A percentile compares a stretch with the other conserved stretches of the same genome.
phyloP scores from a whole-genome alignment of 2,888 invertebrate genomes.

The Tolmerus cingulatus region DNA sequence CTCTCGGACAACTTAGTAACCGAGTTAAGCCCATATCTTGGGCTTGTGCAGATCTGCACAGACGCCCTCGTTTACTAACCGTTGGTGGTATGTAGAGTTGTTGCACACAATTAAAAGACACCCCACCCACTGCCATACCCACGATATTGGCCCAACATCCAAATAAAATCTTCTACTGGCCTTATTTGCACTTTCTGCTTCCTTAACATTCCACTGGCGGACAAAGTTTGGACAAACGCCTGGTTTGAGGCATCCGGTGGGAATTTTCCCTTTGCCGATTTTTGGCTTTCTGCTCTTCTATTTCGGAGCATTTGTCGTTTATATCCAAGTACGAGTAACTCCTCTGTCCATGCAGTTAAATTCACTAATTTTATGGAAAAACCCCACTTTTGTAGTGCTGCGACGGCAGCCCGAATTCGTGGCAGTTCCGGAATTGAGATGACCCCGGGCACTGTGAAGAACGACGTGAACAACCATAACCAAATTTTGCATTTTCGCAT shows the following conservation, averaged over 20 bases:
- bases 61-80: background rate
- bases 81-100: background rate
- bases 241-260: background rate
- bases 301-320: background rate
- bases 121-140: background rate
- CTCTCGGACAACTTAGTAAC: constrained; percentile 10
- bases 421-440: background rate
- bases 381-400: background rate
- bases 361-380: background rate
- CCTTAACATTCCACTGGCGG: background rate
- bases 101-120: background rate
- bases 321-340: background rate
- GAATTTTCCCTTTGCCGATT: background rate
- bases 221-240: background rate
- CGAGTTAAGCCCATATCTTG: background rate
- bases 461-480: background rate
- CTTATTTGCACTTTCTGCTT: background rate
- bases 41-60: background rate
- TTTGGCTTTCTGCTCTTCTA: background rate
- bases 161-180: background rate
- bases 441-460: background rate
- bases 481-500: background rate
- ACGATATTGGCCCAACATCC: background rate
- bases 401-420: background rate
- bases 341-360: background rate